A percentile compares a stretch with the other conserved stretches of the same genome.
Evolutionary conservation across 2,888 invertebrate genomes (phyloP).

Genomic region (Ormyrus pomaceus): DNA sequence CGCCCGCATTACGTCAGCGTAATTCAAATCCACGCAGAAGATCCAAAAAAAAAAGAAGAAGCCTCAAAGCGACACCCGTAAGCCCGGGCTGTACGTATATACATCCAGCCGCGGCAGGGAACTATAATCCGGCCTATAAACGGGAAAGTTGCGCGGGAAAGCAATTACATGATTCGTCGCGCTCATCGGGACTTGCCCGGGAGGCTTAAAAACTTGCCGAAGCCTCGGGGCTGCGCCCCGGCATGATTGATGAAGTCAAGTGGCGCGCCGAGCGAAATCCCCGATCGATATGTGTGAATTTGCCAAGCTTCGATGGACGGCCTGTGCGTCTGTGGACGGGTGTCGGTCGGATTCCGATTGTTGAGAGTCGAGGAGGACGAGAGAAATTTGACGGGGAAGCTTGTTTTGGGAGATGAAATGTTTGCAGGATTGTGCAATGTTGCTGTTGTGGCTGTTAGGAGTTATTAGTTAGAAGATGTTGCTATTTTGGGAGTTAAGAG

Average conservation of each 20-base stretch:
- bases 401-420: neutral
- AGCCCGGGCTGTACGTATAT: no score
- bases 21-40: no score
- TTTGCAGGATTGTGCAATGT: no score
- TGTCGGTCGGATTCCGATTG: neutral
- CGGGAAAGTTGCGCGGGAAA: neutral
- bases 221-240: neutral
- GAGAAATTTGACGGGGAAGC: neutral
- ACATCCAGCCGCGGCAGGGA: no score
- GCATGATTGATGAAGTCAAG: conserved; percentile 22
- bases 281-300: conserved; percentile 5
- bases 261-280: neutral
- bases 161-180: conserved; percentile 34
- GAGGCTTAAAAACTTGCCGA: neutral
- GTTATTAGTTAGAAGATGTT: no score
- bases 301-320: neutral
- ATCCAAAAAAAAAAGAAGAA: no score
- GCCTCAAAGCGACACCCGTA: no score
- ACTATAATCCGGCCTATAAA: neutral
- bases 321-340: neutral
- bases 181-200: neutral
- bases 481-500: no score
- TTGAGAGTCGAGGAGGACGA: neutral
- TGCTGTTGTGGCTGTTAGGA: no score
- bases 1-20: no score